Conservation (phyloP, 2,797 vertebrate species). For the Acridotheres tristis region DNA sequence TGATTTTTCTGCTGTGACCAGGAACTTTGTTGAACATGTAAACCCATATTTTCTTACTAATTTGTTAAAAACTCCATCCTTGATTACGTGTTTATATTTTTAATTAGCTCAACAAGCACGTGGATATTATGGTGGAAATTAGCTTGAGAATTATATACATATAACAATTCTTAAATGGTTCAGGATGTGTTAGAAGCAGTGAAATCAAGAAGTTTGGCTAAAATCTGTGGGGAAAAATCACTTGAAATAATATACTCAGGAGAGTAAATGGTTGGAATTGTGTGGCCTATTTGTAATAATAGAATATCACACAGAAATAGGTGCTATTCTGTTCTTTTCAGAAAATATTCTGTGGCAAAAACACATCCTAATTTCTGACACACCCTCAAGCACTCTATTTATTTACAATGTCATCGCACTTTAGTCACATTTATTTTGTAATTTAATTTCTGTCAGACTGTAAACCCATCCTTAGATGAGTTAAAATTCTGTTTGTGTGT, state of each 20-base stretch:
- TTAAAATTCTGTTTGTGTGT: neutral
- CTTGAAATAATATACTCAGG: neutral
- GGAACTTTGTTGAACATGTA: neutral
- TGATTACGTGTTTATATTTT: conserved; percentile 6
- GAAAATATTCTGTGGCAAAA: neutral
- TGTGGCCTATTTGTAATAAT: neutral
- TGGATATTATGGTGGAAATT: neutral
- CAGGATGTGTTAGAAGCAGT: neutral
- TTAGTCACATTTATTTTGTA: neutral
- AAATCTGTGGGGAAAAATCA: neutral
- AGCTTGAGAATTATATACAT: neutral
- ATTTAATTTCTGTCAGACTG: neutral
- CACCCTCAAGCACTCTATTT: neutral
- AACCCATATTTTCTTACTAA: neutral
- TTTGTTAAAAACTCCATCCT: neutral
- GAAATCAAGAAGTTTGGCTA: neutral
- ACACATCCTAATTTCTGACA: neutral
- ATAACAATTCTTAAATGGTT: neutral
- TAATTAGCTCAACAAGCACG: neutral
- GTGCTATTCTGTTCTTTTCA: neutral
- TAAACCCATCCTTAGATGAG: neutral
- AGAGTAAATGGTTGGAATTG: neutral
- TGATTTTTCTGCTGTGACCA: neutral
- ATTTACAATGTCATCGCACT: neutral
- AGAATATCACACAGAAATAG: neutral